Percentiles rank a stretch among this genome's conserved stretches.
Evolutionary conservation across 2,797 vertebrate species (phyloP).

Genomic region (Liasis olivaceus): DNA sequence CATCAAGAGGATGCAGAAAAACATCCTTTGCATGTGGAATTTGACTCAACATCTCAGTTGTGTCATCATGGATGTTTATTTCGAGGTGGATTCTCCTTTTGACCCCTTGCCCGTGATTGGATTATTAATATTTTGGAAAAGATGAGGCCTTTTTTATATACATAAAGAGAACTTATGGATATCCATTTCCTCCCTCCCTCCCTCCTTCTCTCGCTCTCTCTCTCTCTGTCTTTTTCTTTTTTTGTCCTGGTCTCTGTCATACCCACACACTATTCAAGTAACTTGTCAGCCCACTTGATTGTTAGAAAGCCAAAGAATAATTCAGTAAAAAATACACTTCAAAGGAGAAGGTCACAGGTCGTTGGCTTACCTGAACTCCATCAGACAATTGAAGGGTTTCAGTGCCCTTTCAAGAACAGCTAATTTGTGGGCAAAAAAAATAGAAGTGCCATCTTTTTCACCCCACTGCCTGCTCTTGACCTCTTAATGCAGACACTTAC

Average conservation of each 20-base stretch:
- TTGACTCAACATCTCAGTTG: slow-evolving; percentile 66
- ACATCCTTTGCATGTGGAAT: slow-evolving; percentile 59
- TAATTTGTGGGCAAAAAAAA: slow-evolving; percentile 16
- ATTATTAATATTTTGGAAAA: slow-evolving; percentile 68
- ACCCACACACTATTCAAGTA: slow-evolving; percentile 44
- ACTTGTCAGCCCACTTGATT: slow-evolving; percentile 72
- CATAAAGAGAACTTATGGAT: slow-evolving; percentile 72
- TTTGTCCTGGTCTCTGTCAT: too few relatives aligned
- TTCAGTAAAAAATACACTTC: slow-evolving; percentile 76
- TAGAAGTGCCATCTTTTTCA: slow-evolving; percentile 13
- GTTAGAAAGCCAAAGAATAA: slow-evolving; percentile 72
- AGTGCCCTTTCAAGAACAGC: slow-evolving; percentile 46
- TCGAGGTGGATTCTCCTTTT: slow-evolving; percentile 62
- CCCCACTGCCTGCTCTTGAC: not conserved
- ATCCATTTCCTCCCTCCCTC: slow-evolving; percentile 41
- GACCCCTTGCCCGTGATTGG: slow-evolving; percentile 66
- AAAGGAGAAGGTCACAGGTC: slow-evolving; percentile 70
- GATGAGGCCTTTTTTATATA: slow-evolving; percentile 69
- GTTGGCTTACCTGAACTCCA: slow-evolving; percentile 72
- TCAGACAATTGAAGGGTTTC: slow-evolving; percentile 59
- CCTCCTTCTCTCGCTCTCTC: not conserved
- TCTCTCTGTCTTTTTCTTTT: not conserved
- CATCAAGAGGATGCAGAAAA: slow-evolving; percentile 68
- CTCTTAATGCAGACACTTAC: not conserved
- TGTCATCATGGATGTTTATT: slow-evolving; percentile 72